Percentiles rank a stretch among this genome's conserved stretches.
phyloP scores from a whole-genome alignment of 1,140 invertebrate species.

The Thaumetopoea pityocampa region DNA sequence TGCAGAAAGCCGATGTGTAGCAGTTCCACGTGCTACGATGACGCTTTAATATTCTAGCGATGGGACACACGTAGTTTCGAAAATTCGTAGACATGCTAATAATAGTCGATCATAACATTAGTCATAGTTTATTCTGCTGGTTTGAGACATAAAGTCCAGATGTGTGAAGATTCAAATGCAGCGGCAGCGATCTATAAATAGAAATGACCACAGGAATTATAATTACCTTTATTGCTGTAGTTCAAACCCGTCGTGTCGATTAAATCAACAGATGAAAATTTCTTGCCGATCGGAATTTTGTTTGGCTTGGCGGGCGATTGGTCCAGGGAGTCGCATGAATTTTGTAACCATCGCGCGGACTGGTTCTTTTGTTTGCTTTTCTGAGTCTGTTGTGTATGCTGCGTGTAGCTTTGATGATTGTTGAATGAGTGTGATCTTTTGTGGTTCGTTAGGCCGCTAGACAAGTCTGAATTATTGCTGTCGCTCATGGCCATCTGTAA shows the following conservation, averaged over 20 bases:
- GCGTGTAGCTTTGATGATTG: slow-evolving; percentile 80
- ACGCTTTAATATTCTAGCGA: too few relatives aligned
- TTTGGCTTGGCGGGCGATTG: slow-evolving; percentile 59
- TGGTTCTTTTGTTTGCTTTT: slow-evolving; percentile 76
- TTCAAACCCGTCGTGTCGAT: slow-evolving; percentile 51
- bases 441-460: slow-evolving; percentile 70
- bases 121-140: too few relatives aligned
- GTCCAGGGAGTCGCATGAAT: slow-evolving; percentile 70
- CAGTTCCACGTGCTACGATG: too few relatives aligned
- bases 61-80: too few relatives aligned
- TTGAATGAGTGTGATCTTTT: slow-evolving; percentile 81
- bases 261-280: slow-evolving; percentile 69
- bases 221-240: slow-evolving; percentile 65
- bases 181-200: too few relatives aligned
- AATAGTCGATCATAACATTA: too few relatives aligned
- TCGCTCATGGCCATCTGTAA: slow-evolving; percentile 69
- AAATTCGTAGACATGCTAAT: too few relatives aligned
- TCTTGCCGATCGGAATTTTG: slow-evolving; percentile 60
- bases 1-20: too few relatives aligned
- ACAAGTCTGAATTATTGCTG: slow-evolving; percentile 59
- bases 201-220: slow-evolving; percentile 1
- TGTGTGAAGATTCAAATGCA: too few relatives aligned
- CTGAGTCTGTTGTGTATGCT: slow-evolving; percentile 76
- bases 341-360: slow-evolving; percentile 65
- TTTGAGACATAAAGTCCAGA: too few relatives aligned